phyloP scores from a whole-genome alignment of 1,140 invertebrate genomes.

The Palaemon carinicauda region DNA sequence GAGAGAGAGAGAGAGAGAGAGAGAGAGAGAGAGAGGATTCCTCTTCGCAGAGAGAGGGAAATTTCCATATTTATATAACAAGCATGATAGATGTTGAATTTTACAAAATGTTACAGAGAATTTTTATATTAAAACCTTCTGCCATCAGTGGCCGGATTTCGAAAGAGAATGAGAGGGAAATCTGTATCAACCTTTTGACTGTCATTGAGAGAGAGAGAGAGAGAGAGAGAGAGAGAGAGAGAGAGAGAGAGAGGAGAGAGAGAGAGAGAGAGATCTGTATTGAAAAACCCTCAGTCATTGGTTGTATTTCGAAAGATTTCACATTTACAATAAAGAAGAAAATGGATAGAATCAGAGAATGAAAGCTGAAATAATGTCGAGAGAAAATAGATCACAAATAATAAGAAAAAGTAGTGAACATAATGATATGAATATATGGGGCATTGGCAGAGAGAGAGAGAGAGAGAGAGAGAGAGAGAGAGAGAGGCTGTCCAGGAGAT shows the following conservation, averaged over 20 bases:
- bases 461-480: background rate
- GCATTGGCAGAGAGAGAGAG: slow-evolving; percentile 20
- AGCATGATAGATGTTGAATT: background rate
- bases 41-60: background rate
- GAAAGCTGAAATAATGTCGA: background rate
- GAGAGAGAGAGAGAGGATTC: slow-evolving; percentile 21
- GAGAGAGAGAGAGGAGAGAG: background rate
- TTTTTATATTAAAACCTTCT: background rate
- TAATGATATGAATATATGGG: background rate
- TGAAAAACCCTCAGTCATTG: background rate
- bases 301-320: no score
- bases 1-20: background rate
- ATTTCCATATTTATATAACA: no score
- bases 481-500: background rate
- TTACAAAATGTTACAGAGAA: background rate
- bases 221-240: background rate
- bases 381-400: background rate
- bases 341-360: background rate
- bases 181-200: background rate
- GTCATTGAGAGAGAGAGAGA: background rate
- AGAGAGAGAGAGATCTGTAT: background rate
- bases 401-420: background rate
- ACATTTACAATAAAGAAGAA: background rate
- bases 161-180: background rate
- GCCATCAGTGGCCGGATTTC: background rate